A percentile compares a stretch with the other conserved stretches of the same genome.
These are phyloP conservation scores for Solea solea DNA, from an alignment of 2,113 vertebrate species.

Conservation along the genomic window DNA sequence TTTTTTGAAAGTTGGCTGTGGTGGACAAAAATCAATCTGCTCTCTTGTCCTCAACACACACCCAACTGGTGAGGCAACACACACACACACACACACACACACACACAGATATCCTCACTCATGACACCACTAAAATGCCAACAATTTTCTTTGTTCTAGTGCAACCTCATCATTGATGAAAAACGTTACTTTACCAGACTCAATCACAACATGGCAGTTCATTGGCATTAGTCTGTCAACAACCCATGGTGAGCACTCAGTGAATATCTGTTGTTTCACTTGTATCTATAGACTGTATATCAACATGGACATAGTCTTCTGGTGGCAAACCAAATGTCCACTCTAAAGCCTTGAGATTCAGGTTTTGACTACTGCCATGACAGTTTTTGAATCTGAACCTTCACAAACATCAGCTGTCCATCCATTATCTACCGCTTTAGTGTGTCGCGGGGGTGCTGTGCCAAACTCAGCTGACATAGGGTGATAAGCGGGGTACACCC, in stretches of 20 bases:
- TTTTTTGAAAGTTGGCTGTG: conserved; percentile 83
- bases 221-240: conserved; percentile 86
- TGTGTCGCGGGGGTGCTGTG: too few species aligned
- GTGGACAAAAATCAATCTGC: conserved; percentile 65
- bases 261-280: too few species aligned
- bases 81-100: not conserved
- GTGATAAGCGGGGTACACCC: too few species aligned
- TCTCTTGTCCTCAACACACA: conserved; percentile 28
- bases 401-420: too few species aligned
- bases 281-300: too few species aligned
- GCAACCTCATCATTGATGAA: not conserved
- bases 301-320: too few species aligned
- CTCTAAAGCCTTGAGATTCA: too few species aligned
- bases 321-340: too few species aligned
- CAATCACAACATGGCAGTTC: conserved; percentile 92
- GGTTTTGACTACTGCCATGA: too few species aligned
- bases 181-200: conserved; percentile 81
- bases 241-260: conserved; percentile 58
- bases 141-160: conserved; percentile 51
- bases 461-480: too few species aligned
- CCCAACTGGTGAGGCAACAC: conserved; percentile 58
- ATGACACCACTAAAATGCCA: not conserved
- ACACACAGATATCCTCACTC: not conserved
- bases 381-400: too few species aligned
- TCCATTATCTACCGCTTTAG: too few species aligned